A percentile compares a stretch with the other conserved stretches of the same genome.
Evolutionary conservation across 2,888 invertebrate species (phyloP).

Genomic region (Agrochola lota): DNA sequence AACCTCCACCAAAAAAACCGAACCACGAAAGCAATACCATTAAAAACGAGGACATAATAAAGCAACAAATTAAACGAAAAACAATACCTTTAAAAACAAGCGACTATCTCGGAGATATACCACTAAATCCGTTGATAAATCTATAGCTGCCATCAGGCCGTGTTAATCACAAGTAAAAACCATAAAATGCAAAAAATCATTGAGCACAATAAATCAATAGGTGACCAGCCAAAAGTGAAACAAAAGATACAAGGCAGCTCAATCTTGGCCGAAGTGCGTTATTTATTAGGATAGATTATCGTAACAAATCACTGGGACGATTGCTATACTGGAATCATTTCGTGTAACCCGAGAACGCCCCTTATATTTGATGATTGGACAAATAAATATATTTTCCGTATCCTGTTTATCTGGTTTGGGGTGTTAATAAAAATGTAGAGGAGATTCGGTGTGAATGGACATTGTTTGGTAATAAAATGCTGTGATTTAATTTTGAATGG

Average conservation of each 20-base stretch:
- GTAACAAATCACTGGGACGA: conserved; percentile 88
- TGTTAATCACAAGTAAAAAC: conserved; percentile 66
- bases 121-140: conserved; percentile 66
- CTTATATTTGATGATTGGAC: conserved; percentile 90
- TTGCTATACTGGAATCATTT: conserved; percentile 86
- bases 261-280: conserved; percentile 86
- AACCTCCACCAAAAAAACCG: conserved; percentile 39
- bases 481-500: neutral
- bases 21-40: conserved; percentile 57
- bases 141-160: conserved; percentile 62
- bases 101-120: conserved; percentile 57
- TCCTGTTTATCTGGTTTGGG: conserved; percentile 89
- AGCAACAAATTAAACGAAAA: conserved; percentile 64
- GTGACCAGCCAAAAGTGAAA: conserved; percentile 70
- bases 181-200: conserved; percentile 75
- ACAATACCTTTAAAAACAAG: conserved; percentile 59
- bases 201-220: conserved; percentile 77
- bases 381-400: conserved; percentile 90
- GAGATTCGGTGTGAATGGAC: conserved; percentile 68
- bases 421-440: conserved; percentile 91
- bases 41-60: conserved; percentile 64
- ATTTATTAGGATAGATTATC: conserved; percentile 89
- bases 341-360: conserved; percentile 90
- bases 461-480: conserved; percentile 1
- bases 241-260: conserved; percentile 85